phyloP scores from a whole-genome alignment of 2,888 invertebrate genomes.

The Lasioglossum villosulum region DNA sequence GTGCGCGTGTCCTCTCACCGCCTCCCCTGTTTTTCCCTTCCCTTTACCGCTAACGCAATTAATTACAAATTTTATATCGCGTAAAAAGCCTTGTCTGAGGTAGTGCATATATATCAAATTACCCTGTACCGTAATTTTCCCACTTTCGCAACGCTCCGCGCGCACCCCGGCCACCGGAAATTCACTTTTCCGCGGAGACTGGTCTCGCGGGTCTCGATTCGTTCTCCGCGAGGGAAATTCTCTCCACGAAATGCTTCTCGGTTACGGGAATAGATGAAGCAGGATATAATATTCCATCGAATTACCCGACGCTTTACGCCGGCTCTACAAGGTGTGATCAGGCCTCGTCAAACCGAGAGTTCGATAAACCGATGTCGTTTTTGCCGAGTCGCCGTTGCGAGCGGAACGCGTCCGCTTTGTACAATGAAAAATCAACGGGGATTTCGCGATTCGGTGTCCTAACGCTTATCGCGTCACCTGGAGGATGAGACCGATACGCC shows the following conservation, averaged over 20 bases:
- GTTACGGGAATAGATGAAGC: not conserved
- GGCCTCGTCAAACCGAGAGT: not conserved
- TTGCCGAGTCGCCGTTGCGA: not conserved
- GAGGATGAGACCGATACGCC: not conserved
- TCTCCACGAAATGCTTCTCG: not conserved
- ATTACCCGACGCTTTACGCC: not conserved
- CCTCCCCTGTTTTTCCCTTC: slow-evolving; percentile 9
- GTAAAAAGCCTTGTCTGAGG: slow-evolving; percentile 57
- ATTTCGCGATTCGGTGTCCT: not conserved
- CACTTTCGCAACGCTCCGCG: slow-evolving; percentile 27
- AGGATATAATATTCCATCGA: not conserved
- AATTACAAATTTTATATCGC: slow-evolving; percentile 56
- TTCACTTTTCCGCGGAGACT: slow-evolving; percentile 21
- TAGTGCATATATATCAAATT: slow-evolving; percentile 54
- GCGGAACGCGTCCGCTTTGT: not conserved
- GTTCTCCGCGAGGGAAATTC: not conserved
- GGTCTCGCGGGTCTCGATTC: slow-evolving; percentile 2
- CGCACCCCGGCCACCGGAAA: slow-evolving; percentile 14
- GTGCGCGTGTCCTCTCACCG: slow-evolving; percentile 30
- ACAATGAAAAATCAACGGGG: not conserved
- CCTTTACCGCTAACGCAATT: slow-evolving; percentile 42
- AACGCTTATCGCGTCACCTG: not conserved
- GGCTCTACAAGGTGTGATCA: not conserved
- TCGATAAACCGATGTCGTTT: not conserved
- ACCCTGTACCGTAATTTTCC: slow-evolving; percentile 56